Evolutionary conservation across 2,888 invertebrate species (phyloP), one percentile per base, ranked within the genome.

Genomic region (Harpagoxenus sublaevis): DNA sequence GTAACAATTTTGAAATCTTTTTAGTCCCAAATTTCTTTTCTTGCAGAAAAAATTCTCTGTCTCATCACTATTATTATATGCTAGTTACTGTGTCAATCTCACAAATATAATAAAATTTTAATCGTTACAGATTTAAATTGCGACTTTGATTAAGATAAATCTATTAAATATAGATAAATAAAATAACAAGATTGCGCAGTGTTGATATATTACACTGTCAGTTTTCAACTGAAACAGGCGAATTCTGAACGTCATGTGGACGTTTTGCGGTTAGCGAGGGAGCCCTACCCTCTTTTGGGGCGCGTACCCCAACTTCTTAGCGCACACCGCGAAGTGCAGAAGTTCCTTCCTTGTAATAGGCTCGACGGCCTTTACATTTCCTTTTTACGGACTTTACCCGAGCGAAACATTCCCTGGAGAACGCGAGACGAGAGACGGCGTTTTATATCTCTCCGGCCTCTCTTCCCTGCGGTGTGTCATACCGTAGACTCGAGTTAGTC

Each of bases 381-480:
- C 71, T 84, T 77, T 85, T 87, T 84, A 84, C 84, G 85, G 91
- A 88, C 89, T 89, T 91, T 91, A 91, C 89, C 87, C 90, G 73
- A 60, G 81, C 86, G 88, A 84, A 90, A 90, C 87, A 87, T 89
- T 89, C 89, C 90, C 91, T 57, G 74, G 91, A 78, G 91, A 84
- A 86, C 85, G 84, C 48, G 83, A 78, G 70, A 79, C 82, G 88
- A 87, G 86, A 89, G 89, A 57, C 86, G 90, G 89, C 88, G 88
- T 90, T 92, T 92, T 92, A 91, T 90, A 92, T 91, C 90, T 86
- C 83, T 57, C 81, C 86, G 70, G 79, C 77, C 87, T 78, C 42
- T 70, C 55, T 57, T 42, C 39, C 73, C 87, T 87, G 88, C 77
- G 74, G 86, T 73, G 90, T 83, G 81, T 83, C 88, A 70, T 91